Evolutionary conservation across 2,113 vertebrate genomes (phyloP).

Genomic region (Myanophis thanlyinensis): DNA sequence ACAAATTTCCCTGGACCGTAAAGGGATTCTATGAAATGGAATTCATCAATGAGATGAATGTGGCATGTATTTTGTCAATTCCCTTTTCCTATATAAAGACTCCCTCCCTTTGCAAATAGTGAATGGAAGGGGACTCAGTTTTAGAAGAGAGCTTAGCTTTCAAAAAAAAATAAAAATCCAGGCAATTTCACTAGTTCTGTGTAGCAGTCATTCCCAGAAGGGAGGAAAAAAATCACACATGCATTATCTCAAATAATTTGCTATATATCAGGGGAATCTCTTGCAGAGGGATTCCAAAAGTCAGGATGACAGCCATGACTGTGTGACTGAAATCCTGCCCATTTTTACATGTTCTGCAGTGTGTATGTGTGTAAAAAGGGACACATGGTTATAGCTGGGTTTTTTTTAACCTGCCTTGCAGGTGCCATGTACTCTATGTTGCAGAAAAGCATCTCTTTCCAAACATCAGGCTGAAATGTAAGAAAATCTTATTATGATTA

Average conservation of each 20-base stretch:
- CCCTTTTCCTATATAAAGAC: not conserved
- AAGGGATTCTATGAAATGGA: not conserved
- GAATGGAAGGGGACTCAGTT: not conserved
- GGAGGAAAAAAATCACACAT: not conserved
- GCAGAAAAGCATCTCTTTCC: not conserved
- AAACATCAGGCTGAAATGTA: not conserved
- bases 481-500: not conserved
- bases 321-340: not conserved
- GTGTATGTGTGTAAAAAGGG: not conserved
- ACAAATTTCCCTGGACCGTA: not conserved
- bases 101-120: not conserved
- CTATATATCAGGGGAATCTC: not conserved
- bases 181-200: not conserved
- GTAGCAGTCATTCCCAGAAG: not conserved
- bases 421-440: not conserved
- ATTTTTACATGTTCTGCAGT: not conserved
- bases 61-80: not conserved
- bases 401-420: not conserved
- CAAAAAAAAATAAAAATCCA: not conserved
- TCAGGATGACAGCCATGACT: not conserved
- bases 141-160: not conserved
- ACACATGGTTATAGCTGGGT: not conserved
- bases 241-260: not conserved
- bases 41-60: not conserved
- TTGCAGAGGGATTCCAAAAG: not conserved